Evolutionary conservation across 2,888 invertebrate species (phyloP).

Genomic region (Tribolium freemani): DNA sequence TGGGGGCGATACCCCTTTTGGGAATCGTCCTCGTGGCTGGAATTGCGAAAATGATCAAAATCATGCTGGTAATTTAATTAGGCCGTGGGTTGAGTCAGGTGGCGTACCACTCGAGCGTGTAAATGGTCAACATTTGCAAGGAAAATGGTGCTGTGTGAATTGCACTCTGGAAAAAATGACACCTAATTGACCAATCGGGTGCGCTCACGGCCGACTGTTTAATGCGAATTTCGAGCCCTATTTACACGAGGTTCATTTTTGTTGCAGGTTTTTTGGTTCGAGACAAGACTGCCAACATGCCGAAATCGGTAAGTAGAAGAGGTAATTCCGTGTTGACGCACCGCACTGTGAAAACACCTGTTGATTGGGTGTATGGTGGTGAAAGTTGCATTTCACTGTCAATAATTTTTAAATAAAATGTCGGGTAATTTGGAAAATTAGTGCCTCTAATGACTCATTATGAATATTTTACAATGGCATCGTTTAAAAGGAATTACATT

Average conservation of each 20-base stretch:
- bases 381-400: slow-evolving; percentile 30
- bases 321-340: slow-evolving; percentile 25
- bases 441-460: slow-evolving; percentile 6
- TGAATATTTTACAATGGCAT: background rate
- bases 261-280: slow-evolving; percentile 28
- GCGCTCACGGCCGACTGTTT: background rate
- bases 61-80: slow-evolving; percentile 46
- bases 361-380: slow-evolving; percentile 9
- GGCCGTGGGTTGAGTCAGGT: slow-evolving; percentile 32
- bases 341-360: slow-evolving; percentile 27
- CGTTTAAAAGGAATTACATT: background rate
- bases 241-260: background rate
- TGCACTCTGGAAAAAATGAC: background rate
- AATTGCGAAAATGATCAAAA: background rate
- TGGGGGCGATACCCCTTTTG: slow-evolving; percentile 9
- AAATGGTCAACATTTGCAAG: slow-evolving; percentile 6
- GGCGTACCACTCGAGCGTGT: slow-evolving; percentile 19
- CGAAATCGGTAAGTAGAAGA: slow-evolving; percentile 27
- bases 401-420: slow-evolving; percentile 1
- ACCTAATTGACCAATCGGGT: background rate
- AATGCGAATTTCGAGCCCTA: background rate
- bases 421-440: background rate
- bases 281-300: slow-evolving; percentile 27
- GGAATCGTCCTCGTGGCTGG: background rate
- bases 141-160: slow-evolving; percentile 1